A percentile compares a stretch with the other conserved stretches of the same genome.
These are phyloP conservation scores for Epinephelus fuscoguttatus DNA, from an alignment of 2,113 vertebrate genomes.

Conservation along the genomic window DNA sequence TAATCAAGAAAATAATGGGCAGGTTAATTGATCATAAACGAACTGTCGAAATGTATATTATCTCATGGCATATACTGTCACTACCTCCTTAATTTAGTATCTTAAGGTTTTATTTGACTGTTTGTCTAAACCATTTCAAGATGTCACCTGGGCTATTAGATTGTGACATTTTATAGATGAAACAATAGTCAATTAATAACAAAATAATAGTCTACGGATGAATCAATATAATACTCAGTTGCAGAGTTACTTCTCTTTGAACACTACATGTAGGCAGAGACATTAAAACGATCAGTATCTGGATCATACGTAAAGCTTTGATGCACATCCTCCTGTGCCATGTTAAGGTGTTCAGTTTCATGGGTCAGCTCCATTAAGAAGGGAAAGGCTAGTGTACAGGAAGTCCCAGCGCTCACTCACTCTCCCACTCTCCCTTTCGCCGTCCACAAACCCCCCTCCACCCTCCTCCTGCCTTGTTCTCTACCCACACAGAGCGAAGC, in stretches of 20 bases:
- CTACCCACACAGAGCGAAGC: conserved; percentile 38
- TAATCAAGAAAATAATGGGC: too few species aligned
- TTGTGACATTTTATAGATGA: not conserved
- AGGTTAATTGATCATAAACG: too few species aligned
- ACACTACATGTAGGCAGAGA: not conserved
- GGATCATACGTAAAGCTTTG: conserved; percentile 16
- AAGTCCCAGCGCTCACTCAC: conserved; percentile 65
- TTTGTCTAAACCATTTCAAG: not conserved
- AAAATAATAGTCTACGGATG: not conserved
- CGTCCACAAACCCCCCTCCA: not conserved
- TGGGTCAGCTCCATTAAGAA: conserved; percentile 79
- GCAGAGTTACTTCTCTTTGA: not conserved
- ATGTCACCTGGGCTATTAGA: too few species aligned
- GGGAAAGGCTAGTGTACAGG: conserved; percentile 70
- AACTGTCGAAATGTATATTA: not conserved
- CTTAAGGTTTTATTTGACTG: not conserved
- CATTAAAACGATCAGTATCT: conserved; percentile 11
- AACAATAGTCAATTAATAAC: not conserved
- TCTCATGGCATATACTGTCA: not conserved
- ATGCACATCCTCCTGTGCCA: conserved; percentile 36
- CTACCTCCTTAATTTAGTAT: not conserved
- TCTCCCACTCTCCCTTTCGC: conserved; percentile 18
- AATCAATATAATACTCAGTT: not conserved
- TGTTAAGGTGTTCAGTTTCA: conserved; percentile 79
- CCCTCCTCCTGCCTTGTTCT: conserved; percentile 28